phyloP scores from a whole-genome alignment of 2,797 vertebrate species.

The Pagetopsis macropterus region DNA sequence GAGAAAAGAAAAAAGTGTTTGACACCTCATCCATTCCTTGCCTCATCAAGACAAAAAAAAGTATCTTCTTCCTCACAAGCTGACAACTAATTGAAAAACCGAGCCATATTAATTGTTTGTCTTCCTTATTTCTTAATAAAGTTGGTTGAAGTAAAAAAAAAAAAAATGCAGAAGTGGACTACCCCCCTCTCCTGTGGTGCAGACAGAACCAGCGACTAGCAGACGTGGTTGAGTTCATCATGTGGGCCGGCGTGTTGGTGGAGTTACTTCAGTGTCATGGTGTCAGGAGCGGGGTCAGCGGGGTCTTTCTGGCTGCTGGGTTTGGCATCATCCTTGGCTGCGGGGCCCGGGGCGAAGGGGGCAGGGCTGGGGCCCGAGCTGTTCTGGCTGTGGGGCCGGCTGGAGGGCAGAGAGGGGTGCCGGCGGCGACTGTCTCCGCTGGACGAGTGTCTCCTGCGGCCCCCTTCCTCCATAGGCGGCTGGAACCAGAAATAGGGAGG shows the following conservation, averaged over 20 bases:
- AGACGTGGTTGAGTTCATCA: slow-evolving; percentile 58
- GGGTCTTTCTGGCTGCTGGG: slow-evolving; percentile 80
- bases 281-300: slow-evolving; percentile 70
- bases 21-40: slow-evolving; percentile 45
- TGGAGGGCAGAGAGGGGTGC: slow-evolving; percentile 90
- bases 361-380: slow-evolving; percentile 68
- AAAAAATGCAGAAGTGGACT: slow-evolving; percentile 27
- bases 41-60: slow-evolving; percentile 57
- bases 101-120: slow-evolving; percentile 37
- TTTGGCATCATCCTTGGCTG: slow-evolving; percentile 89
- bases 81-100: slow-evolving; percentile 52
- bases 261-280: slow-evolving; percentile 86
- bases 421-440: slow-evolving; percentile 90
- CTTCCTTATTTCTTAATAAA: slow-evolving; percentile 40
- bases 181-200: slow-evolving; percentile 47
- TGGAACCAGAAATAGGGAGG: slow-evolving; percentile 65
- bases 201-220: slow-evolving; percentile 57
- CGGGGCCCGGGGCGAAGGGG: slow-evolving; percentile 67
- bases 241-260: slow-evolving; percentile 19
- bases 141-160: slow-evolving; percentile 25
- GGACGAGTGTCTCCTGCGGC: slow-evolving; percentile 89
- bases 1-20: slow-evolving; percentile 24
- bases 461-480: slow-evolving; percentile 97
- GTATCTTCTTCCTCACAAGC: slow-evolving; percentile 29
- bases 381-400: slow-evolving; percentile 81